phyloP scores from a whole-genome alignment of 2,113 vertebrate genomes.

The Lagenorhynchus albirostris region DNA sequence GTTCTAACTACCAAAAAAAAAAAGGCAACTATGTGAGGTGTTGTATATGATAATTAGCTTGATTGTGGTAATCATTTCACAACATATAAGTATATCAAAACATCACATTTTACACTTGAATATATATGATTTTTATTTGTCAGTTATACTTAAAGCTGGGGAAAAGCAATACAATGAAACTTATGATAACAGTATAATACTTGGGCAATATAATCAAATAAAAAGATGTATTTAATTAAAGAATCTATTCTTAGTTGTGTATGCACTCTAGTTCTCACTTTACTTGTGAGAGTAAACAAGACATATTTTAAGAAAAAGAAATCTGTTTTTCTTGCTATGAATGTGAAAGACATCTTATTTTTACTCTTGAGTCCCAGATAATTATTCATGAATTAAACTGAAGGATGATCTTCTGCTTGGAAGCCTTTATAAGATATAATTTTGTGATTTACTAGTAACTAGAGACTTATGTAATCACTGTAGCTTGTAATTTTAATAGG shows the following conservation, averaged over 20 bases:
- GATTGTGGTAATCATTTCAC: background rate
- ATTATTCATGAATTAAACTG: constrained; percentile 19
- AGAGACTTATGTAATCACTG: background rate
- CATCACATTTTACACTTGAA: background rate
- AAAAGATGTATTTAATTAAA: background rate
- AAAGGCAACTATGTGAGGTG: background rate
- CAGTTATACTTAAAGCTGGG: background rate
- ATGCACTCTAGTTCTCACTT: background rate
- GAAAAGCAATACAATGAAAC: background rate
- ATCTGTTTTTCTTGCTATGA: background rate
- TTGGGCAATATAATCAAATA: background rate
- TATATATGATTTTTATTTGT: background rate
- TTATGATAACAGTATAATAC: background rate
- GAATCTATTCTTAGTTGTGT: background rate
- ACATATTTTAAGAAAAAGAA: background rate
- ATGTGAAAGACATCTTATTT: background rate
- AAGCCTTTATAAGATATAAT: constrained; percentile 21
- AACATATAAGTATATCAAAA: background rate
- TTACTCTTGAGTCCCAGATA: background rate
- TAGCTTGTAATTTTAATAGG: constrained; percentile 18
- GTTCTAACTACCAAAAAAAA: background rate
- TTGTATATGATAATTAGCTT: background rate
- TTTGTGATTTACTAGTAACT: background rate
- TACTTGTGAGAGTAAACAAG: constrained; percentile 1
- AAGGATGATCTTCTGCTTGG: background rate